phyloP scores from a whole-genome alignment of 2,888 invertebrate species.

The Nomada goodeniana region DNA sequence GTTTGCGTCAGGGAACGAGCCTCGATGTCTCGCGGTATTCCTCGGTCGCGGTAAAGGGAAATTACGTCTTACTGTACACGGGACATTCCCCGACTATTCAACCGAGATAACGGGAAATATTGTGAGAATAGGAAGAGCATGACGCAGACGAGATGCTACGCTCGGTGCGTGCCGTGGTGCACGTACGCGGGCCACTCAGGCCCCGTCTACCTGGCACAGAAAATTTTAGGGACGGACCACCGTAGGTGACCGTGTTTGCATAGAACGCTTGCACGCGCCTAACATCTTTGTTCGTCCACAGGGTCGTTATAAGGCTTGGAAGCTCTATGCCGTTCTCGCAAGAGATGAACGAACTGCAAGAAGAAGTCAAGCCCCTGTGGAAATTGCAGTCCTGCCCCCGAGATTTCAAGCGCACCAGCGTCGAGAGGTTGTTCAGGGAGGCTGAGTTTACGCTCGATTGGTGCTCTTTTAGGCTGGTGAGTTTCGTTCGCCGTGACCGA shows the following conservation, averaged over 20 bases:
- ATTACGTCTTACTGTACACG: constrained; percentile 3
- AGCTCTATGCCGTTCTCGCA: constrained; percentile 90
- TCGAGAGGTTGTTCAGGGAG: constrained; percentile 92
- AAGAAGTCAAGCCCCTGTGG: constrained; percentile 93
- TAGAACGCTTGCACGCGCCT: background rate
- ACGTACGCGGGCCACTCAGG: constrained; percentile 15
- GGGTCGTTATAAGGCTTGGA: constrained; percentile 93
- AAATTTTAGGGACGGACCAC: background rate
- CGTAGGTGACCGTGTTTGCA: background rate
- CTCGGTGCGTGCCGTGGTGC: constrained; percentile 25
- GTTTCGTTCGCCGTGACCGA: constrained; percentile 64
- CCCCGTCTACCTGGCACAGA: background rate
- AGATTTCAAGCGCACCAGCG: constrained; percentile 93
- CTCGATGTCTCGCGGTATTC: background rate
- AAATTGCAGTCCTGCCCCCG: constrained; percentile 91
- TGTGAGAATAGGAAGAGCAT: constrained; percentile 27
- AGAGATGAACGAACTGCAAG: constrained; percentile 89
- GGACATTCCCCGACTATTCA: constrained; percentile 17
- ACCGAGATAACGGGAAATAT: constrained; percentile 43
- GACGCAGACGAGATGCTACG: constrained; percentile 11
- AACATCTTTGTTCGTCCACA: constrained; percentile 78
- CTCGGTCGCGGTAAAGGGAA: constrained; percentile 4
- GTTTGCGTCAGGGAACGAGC: background rate
- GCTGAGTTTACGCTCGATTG: constrained; percentile 93
- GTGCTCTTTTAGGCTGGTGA: constrained; percentile 94